Conservation (phyloP, 2,888 invertebrate genomes). For the Dione vanillae region DNA sequence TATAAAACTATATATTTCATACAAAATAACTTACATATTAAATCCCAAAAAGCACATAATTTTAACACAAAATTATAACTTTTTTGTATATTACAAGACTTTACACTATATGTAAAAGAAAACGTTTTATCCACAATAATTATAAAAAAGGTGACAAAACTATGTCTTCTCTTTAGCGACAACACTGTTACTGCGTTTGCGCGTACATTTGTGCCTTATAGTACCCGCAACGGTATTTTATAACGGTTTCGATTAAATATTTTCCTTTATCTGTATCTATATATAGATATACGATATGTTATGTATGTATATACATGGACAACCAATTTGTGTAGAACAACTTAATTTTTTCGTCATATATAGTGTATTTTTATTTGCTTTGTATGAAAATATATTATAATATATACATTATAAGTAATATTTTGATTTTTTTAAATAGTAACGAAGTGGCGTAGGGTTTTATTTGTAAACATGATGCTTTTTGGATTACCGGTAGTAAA, state of each 20-base stretch:
- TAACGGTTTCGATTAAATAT: slow-evolving; percentile 1
- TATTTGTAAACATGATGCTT: too few relatives aligned
- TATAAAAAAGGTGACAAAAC: background rate
- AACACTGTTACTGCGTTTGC: slow-evolving; percentile 12
- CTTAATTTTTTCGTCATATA: too few relatives aligned
- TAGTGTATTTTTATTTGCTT: too few relatives aligned
- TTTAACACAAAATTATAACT: background rate
- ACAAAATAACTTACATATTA: background rate
- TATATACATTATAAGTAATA: too few relatives aligned
- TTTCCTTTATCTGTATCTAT: background rate
- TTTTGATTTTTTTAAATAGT: too few relatives aligned
- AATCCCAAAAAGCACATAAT: background rate
- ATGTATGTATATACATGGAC: background rate
- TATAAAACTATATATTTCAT: background rate
- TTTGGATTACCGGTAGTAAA: too few relatives aligned
- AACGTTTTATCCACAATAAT: background rate
- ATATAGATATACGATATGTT: too few relatives aligned
- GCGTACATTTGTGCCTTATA: slow-evolving; percentile 19
- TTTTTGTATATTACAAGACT: background rate
- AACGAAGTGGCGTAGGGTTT: too few relatives aligned
- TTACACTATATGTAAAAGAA: background rate
- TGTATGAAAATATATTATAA: too few relatives aligned
- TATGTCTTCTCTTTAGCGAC: slow-evolving; percentile 2
- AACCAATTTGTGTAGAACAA: background rate
- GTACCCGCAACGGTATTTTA: background rate